Evolutionary conservation across 2,888 invertebrate species (phyloP), one percentile per base, ranked within the genome.

Genomic region (Pediacus dermestoides): DNA sequence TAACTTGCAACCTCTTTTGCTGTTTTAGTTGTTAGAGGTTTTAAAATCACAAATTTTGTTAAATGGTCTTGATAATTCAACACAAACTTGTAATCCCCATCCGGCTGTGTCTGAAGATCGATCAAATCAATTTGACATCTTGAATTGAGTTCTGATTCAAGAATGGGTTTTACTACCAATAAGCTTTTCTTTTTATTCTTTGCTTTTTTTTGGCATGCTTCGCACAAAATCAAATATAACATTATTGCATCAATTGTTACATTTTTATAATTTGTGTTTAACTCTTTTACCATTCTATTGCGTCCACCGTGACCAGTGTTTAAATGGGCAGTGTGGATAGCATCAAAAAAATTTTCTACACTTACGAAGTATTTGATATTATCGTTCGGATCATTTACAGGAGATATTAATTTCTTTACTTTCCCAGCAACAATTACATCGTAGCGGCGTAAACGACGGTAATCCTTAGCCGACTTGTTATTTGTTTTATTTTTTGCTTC

Each of bases 121-220:
- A n/a, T n/a, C n/a, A n/a, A n/a, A n/a, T n/a, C n/a, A n/a, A n/a
- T n/a, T n/a, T n/a, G n/a, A n/a, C n/a, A n/a, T n/a, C n/a, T n/a
- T n/a, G n/a, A n/a, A n/a, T n/a, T n/a, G n/a, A n/a, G n/a, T n/a
- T n/a, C n/a, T n/a, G n/a, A n/a, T n/a, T n/a, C n/a, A n/a, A n/a
- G n/a, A n/a, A n/a, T n/a, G n/a, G n/a, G n/a, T n/a, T n/a, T n/a
- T n/a, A n/a, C n/a, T n/a, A n/a, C n/a, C n/a, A n/a, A n/a, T n/a
- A n/a, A n/a, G n/a, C n/a, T 55, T 49, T 34, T 60, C 57, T 46
- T 58, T 58, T 37, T 59, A 58, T 30, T 55, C 9, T 7, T 26
- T 26, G 4, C 15, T 13, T 31, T 37, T 14, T 16, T 31, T 30
- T 14, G 21, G 23, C 37, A 37, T 2, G 8, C 1, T 4, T 37